Percentiles rank a stretch among this genome's conserved stretches.
Evolutionary conservation across 2,888 invertebrate genomes (phyloP).

Genomic region (Napeogenes inachia): DNA sequence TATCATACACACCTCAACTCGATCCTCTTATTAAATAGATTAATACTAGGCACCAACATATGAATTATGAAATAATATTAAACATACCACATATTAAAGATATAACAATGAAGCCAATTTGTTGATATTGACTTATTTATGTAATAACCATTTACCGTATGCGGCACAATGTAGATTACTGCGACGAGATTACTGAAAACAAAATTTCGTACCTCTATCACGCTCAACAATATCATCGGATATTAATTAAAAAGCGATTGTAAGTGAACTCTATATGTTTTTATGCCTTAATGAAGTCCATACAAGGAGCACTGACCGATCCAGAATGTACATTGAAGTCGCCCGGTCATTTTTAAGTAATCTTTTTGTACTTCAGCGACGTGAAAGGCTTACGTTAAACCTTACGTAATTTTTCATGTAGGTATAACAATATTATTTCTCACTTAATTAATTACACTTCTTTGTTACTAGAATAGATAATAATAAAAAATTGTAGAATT

Average conservation of each 20-base stretch:
- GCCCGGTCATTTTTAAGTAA: constrained; percentile 20
- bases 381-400: neutral
- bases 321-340: constrained; percentile 66
- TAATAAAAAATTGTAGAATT: too few species aligned
- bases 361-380: neutral
- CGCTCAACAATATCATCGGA: constrained; percentile 37
- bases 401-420: neutral
- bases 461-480: neutral
- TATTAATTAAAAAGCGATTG: constrained; percentile 61
- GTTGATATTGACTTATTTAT: constrained; percentile 31
- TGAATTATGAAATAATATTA: neutral
- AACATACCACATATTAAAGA: neutral
- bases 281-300: constrained; percentile 68
- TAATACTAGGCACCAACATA: too few species aligned
- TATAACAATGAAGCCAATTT: constrained; percentile 31
- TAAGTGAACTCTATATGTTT: constrained; percentile 37
- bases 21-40: too few species aligned
- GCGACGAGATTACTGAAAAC: constrained; percentile 42
- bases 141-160: constrained; percentile 29
- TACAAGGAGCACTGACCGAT: constrained; percentile 55
- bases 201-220: constrained; percentile 43
- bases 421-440: neutral
- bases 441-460: neutral
- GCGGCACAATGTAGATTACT: constrained; percentile 42
- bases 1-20: too few species aligned